Evolutionary conservation across 2,113 vertebrate genomes (phyloP), one percentile per base, ranked within the genome.

Genomic region (Pelvicachromis taeniatus): DNA sequence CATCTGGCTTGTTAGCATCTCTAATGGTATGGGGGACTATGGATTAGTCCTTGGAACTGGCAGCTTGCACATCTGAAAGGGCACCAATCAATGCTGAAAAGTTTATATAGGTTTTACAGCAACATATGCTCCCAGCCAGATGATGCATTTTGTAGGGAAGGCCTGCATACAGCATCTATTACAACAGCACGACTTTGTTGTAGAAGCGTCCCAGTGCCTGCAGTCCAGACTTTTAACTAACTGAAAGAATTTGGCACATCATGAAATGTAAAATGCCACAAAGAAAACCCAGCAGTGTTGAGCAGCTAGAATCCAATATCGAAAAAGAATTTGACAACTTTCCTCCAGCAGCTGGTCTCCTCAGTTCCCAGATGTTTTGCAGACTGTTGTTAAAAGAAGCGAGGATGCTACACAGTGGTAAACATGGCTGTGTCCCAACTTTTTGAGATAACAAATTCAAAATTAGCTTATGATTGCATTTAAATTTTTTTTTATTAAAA

Each of bases 81-180:
- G 40, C 0, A 40, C 61, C 61, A 40, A 40, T 65, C 35, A 40
- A 0, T 65, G 59, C 59, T 63, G 59, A 38, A 33, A 21, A 33
- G 59, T 8, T 19, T 65, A 38, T 38, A 65, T 33, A 38, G 19
- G 33, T 65, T 65, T 38, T 65, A 38, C 13, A 65, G 19, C 19
- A 38, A 21, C 11, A 65, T 21, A 5, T 13, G 33, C 33, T 63
- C 0, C 59, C 0, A 38, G 40, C 61, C 61, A 65, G 11, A 40
- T 14, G 11, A 40, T 40, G 33, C 19, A 65, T 65, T 63, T 63
- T 63, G 4, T 11, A 65, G 19, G 35, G 19, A 65, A 40, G 33
- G 19, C 35, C 35, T 65, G 19, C 61, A 65, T 21, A 35, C 35
- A 40, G 35, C 35, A 9, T 65, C 61, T 21, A 65, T 65, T 65